Conservation (phyloP, 1,140 invertebrate species). For the Penaeus indicus region DNA sequence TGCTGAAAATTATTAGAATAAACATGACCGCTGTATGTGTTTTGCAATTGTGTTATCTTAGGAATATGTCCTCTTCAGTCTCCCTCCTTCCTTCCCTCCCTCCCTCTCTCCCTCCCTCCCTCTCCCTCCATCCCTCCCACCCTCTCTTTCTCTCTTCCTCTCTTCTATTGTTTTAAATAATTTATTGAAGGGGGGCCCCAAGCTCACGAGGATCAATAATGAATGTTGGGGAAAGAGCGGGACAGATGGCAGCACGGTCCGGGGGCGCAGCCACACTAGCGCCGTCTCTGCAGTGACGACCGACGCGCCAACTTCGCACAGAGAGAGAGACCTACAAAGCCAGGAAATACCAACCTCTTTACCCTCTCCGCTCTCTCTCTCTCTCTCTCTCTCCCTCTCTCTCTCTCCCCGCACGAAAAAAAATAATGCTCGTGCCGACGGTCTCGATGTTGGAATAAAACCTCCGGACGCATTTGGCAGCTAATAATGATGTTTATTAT, state of each 20-base stretch:
- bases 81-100: too few relatives aligned
- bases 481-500: too few relatives aligned
- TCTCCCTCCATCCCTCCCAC: neutral
- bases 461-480: too few relatives aligned
- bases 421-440: neutral
- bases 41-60: too few relatives aligned
- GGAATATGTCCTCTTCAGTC: too few relatives aligned
- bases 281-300: constrained; percentile 62
- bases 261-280: constrained; percentile 47
- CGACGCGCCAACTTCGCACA: constrained; percentile 46
- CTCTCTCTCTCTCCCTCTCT: neutral
- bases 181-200: constrained; percentile 44
- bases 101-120: too few relatives aligned
- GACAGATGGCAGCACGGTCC: constrained; percentile 57
- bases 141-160: too few relatives aligned
- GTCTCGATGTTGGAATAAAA: neutral
- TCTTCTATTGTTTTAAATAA: constrained; percentile 43
- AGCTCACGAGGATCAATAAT: constrained; percentile 49
- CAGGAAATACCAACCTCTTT: neutral
- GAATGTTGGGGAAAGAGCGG: constrained; percentile 48
- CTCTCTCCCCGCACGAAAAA: neutral
- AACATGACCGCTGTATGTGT: too few relatives aligned
- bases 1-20: too few relatives aligned
- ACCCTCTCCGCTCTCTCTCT: neutral
- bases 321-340: constrained; percentile 2